phyloP scores from a whole-genome alignment of 2,797 vertebrate genomes.

The Liasis olivaceus region DNA sequence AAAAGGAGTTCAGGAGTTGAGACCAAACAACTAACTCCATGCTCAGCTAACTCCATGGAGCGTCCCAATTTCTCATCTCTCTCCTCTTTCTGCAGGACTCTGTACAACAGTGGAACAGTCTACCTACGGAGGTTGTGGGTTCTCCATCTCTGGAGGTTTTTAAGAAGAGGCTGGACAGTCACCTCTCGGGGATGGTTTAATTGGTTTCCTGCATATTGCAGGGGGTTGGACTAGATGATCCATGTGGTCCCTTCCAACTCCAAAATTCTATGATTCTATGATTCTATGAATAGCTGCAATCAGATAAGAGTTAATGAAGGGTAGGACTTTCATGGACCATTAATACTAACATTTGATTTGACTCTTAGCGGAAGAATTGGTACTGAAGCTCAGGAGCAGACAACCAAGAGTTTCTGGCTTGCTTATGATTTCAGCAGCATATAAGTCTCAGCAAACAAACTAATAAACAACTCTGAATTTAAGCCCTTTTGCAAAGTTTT shows the following conservation, averaged over 20 bases:
- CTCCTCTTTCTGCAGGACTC: background rate
- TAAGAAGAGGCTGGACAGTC: too few relatives aligned
- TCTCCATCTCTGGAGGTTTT: too few relatives aligned
- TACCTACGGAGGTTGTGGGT: too few relatives aligned
- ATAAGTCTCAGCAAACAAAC: background rate
- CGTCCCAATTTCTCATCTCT: background rate
- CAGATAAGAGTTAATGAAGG: background rate
- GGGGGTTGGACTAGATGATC: too few relatives aligned
- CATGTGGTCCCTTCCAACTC: too few relatives aligned
- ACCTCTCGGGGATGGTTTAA: too few relatives aligned
- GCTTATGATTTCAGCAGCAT: background rate
- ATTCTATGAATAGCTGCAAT: background rate
- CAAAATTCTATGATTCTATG: too few relatives aligned
- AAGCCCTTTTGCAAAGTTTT: background rate
- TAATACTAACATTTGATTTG: background rate
- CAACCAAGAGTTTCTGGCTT: background rate
- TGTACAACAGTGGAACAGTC: too few relatives aligned
- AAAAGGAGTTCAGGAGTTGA: background rate
- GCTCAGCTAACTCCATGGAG: background rate
- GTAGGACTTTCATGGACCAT: background rate
- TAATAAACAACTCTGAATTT: background rate
- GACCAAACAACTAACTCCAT: background rate
- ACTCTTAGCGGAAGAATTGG: background rate
- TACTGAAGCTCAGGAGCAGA: background rate
- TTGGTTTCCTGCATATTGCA: too few relatives aligned